Base-by-base conservation (phyloP, 2,113 vertebrate genomes). In the Mionectes macconnelli region DNA sequence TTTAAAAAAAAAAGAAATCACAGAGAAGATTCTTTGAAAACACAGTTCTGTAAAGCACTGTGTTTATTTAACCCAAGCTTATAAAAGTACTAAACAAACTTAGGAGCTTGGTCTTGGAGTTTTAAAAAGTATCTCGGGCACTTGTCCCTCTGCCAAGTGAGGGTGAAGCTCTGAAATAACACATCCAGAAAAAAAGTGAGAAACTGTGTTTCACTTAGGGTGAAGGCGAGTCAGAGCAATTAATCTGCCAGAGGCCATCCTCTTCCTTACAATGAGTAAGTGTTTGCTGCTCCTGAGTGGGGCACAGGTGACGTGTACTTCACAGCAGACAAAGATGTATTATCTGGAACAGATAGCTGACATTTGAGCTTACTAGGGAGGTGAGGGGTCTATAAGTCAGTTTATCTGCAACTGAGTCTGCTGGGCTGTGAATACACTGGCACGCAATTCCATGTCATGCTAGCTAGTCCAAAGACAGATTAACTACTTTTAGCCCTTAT, bases 201-300 rank as follows among this genome's bases (percentile, higher is more conserved):
- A 57, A 81, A 81, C 27, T 14, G 2, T 87, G 53, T 81, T 89
- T 90, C 85, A 69, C 40, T 90, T 67, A 37, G 42, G 31, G 45
- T 85, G 57, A 57, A 83, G 53, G 33, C 47, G 45, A 89, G 23
- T 77, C 55, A 78, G 57, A 92, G n/a, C 57, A 82, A 80, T 93
- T 92, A 40, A 78, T 76, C 57, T 96, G 85, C 87, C 84, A 57
- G 69, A 91, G 68, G 70, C 69, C 64, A 60, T 90, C 40, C 47
- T 96, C 69, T 96, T 90, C 75, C 42, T 68, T 87, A 42, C 77
- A 94, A 28, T 64, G 79, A 93, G 33, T 85, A 90, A 84, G 62
- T 89, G 64, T 96, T 94, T 89, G 70, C 63, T 77, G 49, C 53
- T 96, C 44, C 86, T 84, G 76, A 96, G 62, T 57, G 62, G 47